phyloP scores from a whole-genome alignment of 2,888 invertebrate genomes.

The Synanthedon andrenaeformis region DNA sequence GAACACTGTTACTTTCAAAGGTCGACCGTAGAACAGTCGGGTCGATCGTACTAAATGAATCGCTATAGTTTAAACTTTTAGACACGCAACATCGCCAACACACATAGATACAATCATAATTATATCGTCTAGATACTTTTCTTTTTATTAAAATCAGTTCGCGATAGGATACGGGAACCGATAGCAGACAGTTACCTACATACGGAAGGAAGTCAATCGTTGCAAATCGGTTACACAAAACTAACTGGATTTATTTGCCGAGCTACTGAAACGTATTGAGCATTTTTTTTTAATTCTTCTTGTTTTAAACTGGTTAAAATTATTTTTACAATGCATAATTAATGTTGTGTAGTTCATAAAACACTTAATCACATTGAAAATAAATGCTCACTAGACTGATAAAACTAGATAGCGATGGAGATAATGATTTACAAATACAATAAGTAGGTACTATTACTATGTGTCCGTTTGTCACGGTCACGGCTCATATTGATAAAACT shows the following conservation, averaged over 20 bases:
- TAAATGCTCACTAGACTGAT: slow-evolving; percentile 2
- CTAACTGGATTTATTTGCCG: slow-evolving; percentile 13
- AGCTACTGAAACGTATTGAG: slow-evolving; percentile 11
- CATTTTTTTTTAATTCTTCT: too few species aligned
- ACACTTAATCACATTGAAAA: too few species aligned
- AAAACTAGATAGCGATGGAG: slow-evolving; percentile 8
- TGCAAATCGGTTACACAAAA: slow-evolving; percentile 26
- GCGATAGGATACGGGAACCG: neutral
- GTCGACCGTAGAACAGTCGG: slow-evolving; percentile 32
- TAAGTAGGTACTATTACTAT: neutral
- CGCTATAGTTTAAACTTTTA: too few species aligned
- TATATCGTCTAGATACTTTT: neutral
- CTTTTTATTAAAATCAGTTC: neutral
- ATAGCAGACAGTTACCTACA: slow-evolving; percentile 13
- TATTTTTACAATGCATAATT: too few species aligned
- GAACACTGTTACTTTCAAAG: slow-evolving; percentile 67
- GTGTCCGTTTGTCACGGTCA: too few species aligned
- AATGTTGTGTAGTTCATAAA: too few species aligned
- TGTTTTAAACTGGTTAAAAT: too few species aligned
- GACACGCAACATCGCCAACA: too few species aligned
- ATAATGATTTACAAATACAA: slow-evolving; percentile 1
- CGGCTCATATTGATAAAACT: too few species aligned
- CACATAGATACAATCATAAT: neutral
- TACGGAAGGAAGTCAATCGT: slow-evolving; percentile 29
- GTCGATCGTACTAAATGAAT: too few species aligned